phyloP scores from a whole-genome alignment of 2,888 invertebrate species.

The Geotrupes spiniger region DNA sequence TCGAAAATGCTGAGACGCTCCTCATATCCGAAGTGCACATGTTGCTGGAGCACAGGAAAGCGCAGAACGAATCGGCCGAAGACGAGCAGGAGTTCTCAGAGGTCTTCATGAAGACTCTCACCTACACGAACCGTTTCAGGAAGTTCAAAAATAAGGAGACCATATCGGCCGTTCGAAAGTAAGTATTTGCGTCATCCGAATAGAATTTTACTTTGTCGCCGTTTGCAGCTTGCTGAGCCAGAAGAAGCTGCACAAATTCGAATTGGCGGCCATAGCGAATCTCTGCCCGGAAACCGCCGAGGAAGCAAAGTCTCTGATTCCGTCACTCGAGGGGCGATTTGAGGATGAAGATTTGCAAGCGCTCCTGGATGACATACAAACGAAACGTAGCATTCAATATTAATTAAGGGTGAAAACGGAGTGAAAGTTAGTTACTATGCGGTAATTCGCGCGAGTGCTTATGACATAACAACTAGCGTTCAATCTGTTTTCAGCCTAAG shows the following conservation, averaged over 20 bases:
- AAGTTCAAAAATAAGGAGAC: constrained; percentile 99
- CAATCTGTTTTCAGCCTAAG: too few relatives aligned
- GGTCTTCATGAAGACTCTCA: constrained; percentile 96
- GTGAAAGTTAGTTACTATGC: constrained; percentile 13
- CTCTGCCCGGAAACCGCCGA: constrained; percentile 98
- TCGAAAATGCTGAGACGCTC: constrained; percentile 97
- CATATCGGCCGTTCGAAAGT: constrained; percentile 94
- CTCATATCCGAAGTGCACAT: constrained; percentile 95
- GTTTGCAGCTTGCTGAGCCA: constrained; percentile 76
- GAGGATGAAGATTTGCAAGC: constrained; percentile 98
- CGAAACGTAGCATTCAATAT: constrained; percentile 96
- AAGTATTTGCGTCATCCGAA: constrained; percentile 42
- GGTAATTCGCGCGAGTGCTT: too few relatives aligned
- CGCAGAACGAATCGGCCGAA: constrained; percentile 96
- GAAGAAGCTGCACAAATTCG: constrained; percentile 97
- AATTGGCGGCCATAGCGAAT: constrained; percentile 94
- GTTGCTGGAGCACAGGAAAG: constrained; percentile 94
- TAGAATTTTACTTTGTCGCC: background rate
- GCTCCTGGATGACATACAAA: constrained; percentile 96
- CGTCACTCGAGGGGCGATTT: constrained; percentile 94
- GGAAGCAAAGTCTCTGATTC: constrained; percentile 96
- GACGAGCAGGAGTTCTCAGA: constrained; percentile 98
- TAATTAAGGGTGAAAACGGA: constrained; percentile 52
- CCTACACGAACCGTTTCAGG: constrained; percentile 93
- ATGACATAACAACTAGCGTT: too few relatives aligned